Evolutionary conservation across 1,140 invertebrate genomes (phyloP), one percentile per base, ranked within the genome.

Genomic region (Eurosta solidaginis): DNA sequence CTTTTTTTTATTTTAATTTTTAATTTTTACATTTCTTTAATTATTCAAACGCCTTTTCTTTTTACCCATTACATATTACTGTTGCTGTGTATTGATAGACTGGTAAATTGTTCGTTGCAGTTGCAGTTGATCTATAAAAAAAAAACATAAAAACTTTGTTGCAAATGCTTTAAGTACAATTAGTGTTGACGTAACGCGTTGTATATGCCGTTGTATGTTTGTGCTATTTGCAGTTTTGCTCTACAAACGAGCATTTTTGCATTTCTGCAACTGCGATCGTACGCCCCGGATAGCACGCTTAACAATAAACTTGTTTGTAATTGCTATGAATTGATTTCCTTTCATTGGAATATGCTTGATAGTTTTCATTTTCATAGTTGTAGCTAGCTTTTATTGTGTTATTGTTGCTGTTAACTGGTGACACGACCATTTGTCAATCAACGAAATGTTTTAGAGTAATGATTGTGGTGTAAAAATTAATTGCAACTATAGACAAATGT

Each of bases 401-500:
- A 40, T 42, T 68, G 40, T 68, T 29, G 33, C 59, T 40, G 14
- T n/a, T n/a, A n/a, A n/a, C n/a, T n/a, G n/a, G n/a, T 14, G 59
- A 68, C 59, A 68, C 59, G 59, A 68, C 59, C 59, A 68, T 68
- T 68, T 68, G 59, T 68, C 59, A 68, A 68, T 68, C 59, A 68
- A 68, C 17, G 59, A 40, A 68, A 68, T 68, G 22, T 68, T 68
- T 68, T 22, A 40, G 59, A 68, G 59, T 68, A 68, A 68, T 68
- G 59, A 40, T 40, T 68, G 59, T 40, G 59, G 27, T 68, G 59
- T 33, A 68, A 68, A 68, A 68, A 68, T 68, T 20, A 36, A 42
- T 40, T 68, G 59, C 33, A 59, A 14, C 4, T 25, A 59, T 12
- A 25, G 54, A 33, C 27, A 14, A 36, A 59, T 59, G 54, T 59